phyloP scores from a whole-genome alignment of 2,888 invertebrate genomes.

The Rhopalosiphum nymphaeae region DNA sequence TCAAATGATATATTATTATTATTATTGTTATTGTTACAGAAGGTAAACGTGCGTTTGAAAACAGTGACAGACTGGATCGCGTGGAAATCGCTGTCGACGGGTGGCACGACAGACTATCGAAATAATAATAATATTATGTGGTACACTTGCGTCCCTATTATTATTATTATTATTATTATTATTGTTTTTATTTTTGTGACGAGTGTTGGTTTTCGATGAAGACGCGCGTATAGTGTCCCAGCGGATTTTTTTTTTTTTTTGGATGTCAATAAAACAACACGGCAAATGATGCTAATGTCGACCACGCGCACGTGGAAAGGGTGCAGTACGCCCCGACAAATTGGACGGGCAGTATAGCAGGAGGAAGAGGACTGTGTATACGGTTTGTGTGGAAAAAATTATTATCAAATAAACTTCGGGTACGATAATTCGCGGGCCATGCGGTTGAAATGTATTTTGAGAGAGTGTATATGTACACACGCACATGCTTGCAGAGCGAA shows the following conservation, averaged over 20 bases:
- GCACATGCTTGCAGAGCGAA: background rate
- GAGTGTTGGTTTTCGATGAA: slow-evolving; percentile 14
- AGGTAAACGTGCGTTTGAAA: background rate
- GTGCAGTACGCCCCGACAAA: background rate
- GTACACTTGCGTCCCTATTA: background rate
- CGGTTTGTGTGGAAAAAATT: slow-evolving; percentile 26
- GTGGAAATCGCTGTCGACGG: background rate
- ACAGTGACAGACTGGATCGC: background rate
- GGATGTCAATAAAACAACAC: background rate
- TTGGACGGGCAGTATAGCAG: background rate
- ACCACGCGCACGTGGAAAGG: background rate
- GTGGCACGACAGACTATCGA: background rate
- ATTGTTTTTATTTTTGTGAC: background rate
- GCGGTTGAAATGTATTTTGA: slow-evolving; percentile 18
- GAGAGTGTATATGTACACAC: background rate
- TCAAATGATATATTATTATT: background rate
- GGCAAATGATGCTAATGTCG: background rate
- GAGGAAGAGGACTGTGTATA: background rate
- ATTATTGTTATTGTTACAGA: background rate
- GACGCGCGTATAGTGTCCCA: background rate
- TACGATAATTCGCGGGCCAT: background rate
- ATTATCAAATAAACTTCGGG: slow-evolving; percentile 53
- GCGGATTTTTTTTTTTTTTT: slow-evolving; percentile 4
- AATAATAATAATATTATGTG: background rate
- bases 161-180: slow-evolving; percentile 18